Conservation (phyloP, 2,888 invertebrate genomes). For the Sarcophaga caerulescens region DNA sequence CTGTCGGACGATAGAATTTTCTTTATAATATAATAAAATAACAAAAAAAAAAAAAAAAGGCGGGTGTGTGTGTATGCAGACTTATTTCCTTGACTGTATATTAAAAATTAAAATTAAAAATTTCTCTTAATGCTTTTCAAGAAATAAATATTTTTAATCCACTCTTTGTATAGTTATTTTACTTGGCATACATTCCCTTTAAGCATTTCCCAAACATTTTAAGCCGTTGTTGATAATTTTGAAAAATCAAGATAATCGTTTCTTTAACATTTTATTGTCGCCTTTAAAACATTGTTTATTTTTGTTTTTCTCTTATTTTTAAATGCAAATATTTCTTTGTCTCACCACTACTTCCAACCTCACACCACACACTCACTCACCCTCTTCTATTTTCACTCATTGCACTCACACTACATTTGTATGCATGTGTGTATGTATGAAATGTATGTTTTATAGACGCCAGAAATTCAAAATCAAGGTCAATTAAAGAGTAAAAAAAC, state of each 20-base stretch:
- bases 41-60: no score
- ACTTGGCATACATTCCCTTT: no score
- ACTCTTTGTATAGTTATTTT: no score
- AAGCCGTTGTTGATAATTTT: conserved; percentile 41
- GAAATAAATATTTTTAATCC: no score
- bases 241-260: conserved; percentile 51
- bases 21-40: no score
- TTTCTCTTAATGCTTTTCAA: no score
- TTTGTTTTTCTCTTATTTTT: not conserved
- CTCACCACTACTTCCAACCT: no score
- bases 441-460: not conserved
- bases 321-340: not conserved
- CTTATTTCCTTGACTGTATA: no score
- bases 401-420: not conserved
- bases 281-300: not conserved
- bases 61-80: no score
- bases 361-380: no score
- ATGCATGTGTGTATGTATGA: not conserved
- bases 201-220: not conserved
- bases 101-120: no score
- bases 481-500: conserved; percentile 10
- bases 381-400: not conserved
- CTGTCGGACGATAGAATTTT: no score
- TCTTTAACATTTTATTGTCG: not conserved
- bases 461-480: conserved; percentile 62